Percentiles rank a stretch among this genome's conserved stretches.
phyloP scores from a whole-genome alignment of 2,888 invertebrate species.

The Agrochola lychnidis region DNA sequence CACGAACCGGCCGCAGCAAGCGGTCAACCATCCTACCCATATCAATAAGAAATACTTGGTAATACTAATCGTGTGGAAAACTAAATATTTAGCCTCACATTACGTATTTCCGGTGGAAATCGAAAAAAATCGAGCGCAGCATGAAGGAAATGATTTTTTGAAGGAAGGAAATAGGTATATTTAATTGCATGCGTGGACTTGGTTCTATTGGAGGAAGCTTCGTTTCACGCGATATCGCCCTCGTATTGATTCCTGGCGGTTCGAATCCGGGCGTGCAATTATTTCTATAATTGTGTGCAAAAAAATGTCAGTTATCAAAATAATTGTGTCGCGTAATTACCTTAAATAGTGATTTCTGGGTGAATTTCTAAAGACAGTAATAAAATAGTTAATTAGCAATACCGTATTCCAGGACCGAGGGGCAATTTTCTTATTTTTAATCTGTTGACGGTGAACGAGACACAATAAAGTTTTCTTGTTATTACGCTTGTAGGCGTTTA shows the following conservation, averaged over 20 bases:
- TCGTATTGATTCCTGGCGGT: constrained; percentile 6
- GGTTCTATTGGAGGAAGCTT: constrained; percentile 27
- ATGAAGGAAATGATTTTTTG: constrained; percentile 36
- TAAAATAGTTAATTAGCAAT: neutral
- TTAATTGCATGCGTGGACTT: constrained; percentile 3
- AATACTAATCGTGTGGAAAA: constrained; percentile 1
- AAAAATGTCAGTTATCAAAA: neutral
- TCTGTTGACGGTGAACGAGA: neutral
- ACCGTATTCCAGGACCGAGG: neutral
- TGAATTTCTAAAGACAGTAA: neutral
- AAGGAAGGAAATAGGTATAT: constrained; percentile 23
- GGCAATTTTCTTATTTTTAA: neutral
- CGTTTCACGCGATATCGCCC: constrained; percentile 25
- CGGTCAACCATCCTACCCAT: neutral
- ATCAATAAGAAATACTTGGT: neutral
- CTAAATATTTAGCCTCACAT: constrained; percentile 9
- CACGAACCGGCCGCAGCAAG: neutral
- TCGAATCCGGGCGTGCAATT: constrained; percentile 14
- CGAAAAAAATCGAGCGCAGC: constrained; percentile 16
- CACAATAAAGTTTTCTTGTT: too few species aligned
- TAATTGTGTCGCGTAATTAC: neutral
- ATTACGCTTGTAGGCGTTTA: too few species aligned
- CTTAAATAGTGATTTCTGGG: constrained; percentile 6
- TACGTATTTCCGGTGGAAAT: constrained; percentile 37
- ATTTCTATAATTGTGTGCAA: constrained; percentile 4